Evolutionary conservation across 2,888 invertebrate genomes (phyloP).

Genomic region (Mythimna vitellina): DNA sequence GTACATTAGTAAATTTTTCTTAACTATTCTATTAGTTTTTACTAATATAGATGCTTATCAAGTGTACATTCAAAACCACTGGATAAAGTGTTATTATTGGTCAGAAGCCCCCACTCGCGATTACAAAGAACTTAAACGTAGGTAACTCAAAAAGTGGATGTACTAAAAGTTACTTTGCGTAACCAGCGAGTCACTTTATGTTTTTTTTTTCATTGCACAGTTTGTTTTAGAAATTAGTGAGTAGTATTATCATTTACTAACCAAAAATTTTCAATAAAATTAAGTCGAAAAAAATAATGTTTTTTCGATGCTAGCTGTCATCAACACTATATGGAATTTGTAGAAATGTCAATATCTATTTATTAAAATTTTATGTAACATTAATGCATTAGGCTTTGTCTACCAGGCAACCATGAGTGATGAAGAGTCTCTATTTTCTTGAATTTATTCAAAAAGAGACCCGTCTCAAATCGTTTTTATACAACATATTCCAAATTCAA

Average conservation of each 20-base stretch:
- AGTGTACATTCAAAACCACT: neutral
- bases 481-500: neutral
- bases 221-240: too few species aligned
- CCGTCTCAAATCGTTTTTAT: too few species aligned
- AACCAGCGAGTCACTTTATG: too few species aligned
- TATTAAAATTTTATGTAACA: neutral
- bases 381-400: neutral
- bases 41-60: neutral
- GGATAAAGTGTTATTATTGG: too few species aligned
- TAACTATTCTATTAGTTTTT: too few species aligned
- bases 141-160: neutral
- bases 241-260: too few species aligned
- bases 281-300: too few species aligned
- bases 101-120: neutral
- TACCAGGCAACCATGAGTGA: neutral
- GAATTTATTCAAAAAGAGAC: neutral
- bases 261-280: too few species aligned
- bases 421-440: neutral
- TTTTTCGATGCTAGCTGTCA: neutral
- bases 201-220: too few species aligned
- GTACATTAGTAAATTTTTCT: too few species aligned
- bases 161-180: too few species aligned
- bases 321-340: neutral
- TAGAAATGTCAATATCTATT: neutral
- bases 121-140: neutral